Evolutionary conservation across 1,140 invertebrate genomes (phyloP), one percentile per base, ranked within the genome.

Genomic region (Tenebrio molitor): DNA sequence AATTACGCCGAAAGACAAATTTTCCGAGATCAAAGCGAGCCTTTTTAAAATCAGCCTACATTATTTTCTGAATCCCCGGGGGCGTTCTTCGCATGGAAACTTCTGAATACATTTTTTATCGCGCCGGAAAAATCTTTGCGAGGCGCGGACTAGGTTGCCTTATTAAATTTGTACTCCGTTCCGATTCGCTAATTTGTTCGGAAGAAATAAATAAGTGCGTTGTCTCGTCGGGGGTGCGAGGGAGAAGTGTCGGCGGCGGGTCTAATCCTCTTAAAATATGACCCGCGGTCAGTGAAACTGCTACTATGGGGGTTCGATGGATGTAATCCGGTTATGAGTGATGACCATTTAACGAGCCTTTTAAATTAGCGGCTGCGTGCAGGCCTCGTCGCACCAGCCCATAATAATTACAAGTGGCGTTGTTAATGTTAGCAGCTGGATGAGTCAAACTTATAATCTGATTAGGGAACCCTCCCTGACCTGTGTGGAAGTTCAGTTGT

Each of bases 391-490:
- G 6, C 36, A n/a, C 36, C 5, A 12, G 36, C 36, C 12, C 12
- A n/a, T 39, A 39, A 39, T 39, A 39, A 39, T 39, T 39, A 39
- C 36, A 39, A 39, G 36, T 39, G 36, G 36, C 36, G 12, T 39
- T 39, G 36, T 39, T 39, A 39, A 39, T 39, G 36, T 39, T 39
- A 39, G 36, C 36, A 39, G 36, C 36, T 39, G 36, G 36, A 39
- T 39, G 36, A 39, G 36, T 39, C 36, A 39, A 39, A 39, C 36
- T 39, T 39, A 7, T 39, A 39, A 39, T 39, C 36, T 39, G 36
- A 39, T 39, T 39, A 39, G 36, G 36, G n/a, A 29, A 39, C 36
- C 36, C 36, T 39, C 36, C 36, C 36, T 12, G 36, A 39, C 36
- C 36, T 39, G 36, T 39, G 36, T 39, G 36, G 36, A 39, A 39